Percentiles rank a stretch among this genome's conserved stretches.
Conservation (phyloP, 53 echinoderm and acorn worm genomes). For the Henricia sp. region DNA sequence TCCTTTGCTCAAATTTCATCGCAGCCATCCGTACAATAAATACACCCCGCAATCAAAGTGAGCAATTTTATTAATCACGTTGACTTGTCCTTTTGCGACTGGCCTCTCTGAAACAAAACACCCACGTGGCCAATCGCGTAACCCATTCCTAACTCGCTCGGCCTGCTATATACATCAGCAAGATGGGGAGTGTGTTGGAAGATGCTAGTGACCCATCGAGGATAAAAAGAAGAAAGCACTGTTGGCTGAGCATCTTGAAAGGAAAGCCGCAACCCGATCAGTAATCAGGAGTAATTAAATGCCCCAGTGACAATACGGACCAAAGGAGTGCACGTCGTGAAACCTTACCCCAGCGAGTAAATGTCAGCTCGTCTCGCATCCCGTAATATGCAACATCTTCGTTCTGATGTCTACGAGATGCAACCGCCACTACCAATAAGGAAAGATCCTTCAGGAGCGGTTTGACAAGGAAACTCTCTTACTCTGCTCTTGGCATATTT, state of each 20-base stretch:
- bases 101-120: constrained; percentile 52
- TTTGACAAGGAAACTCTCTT: constrained; percentile 6
- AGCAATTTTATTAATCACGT: constrained; percentile 52
- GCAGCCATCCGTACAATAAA: constrained; percentile 34
- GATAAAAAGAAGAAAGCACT: background rate
- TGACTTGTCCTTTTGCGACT: constrained; percentile 40
- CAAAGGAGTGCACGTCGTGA: constrained; percentile 15
- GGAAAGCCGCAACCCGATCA: constrained; percentile 43
- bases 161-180: background rate
- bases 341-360: constrained; percentile 43
- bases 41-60: constrained; percentile 39
- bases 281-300: constrained; percentile 63
- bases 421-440: constrained; percentile 11
- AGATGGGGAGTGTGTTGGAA: background rate
- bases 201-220: background rate
- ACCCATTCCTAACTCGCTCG: constrained; percentile 34
- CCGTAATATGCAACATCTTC: constrained; percentile 32
- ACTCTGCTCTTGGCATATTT: constrained; percentile 31
- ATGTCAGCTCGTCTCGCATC: constrained; percentile 28
- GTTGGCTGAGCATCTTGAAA: background rate
- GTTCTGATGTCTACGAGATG: constrained; percentile 2
- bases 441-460: background rate
- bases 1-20: constrained; percentile 27
- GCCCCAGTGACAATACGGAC: constrained; percentile 45
- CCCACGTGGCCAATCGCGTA: constrained; percentile 29